Conservation (phyloP, 2,113 vertebrate genomes). For the Cyprinodon variegatus region DNA sequence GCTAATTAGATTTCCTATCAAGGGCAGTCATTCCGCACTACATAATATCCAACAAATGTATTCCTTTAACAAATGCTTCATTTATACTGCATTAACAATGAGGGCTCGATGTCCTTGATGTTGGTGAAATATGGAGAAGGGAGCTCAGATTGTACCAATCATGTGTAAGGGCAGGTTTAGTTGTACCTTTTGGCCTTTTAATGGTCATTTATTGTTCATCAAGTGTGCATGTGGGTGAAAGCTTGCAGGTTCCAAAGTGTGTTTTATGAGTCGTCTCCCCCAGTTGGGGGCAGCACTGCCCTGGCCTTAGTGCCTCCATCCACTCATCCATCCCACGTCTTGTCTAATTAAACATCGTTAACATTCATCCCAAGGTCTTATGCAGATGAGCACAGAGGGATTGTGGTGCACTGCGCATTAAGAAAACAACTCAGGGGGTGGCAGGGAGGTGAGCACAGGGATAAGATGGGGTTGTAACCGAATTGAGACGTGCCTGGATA, state of each 20-base stretch:
- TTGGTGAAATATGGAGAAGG: constrained; percentile 53
- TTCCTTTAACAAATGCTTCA: constrained; percentile 52
- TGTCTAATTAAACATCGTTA: constrained; percentile 86
- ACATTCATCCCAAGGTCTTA: constrained; percentile 87
- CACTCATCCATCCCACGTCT: constrained; percentile 80
- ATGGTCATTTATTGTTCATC: constrained; percentile 66
- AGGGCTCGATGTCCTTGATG: constrained; percentile 50
- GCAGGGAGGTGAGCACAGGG: constrained; percentile 61
- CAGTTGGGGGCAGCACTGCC: constrained; percentile 68
- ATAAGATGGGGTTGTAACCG: constrained; percentile 69
- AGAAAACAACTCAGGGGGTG: constrained; percentile 80
- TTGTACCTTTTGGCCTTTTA: constrained; percentile 66
- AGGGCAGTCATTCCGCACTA: constrained; percentile 51
- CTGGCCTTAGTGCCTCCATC: constrained; percentile 66
- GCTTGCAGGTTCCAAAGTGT: constrained; percentile 30
- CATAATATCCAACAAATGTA: constrained; percentile 50
- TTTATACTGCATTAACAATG: constrained; percentile 45
- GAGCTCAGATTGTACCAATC: constrained; percentile 39
- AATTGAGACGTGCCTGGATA: constrained; percentile 81
- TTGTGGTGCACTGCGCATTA: constrained; percentile 80
- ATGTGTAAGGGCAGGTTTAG: constrained; percentile 52
- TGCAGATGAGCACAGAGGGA: constrained; percentile 83
- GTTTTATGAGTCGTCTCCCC: constrained; percentile 66
- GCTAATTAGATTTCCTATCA: constrained; percentile 61
- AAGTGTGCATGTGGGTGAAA: constrained; percentile 28